Evolutionary conservation across 2,888 invertebrate species (phyloP).

Genomic region (Dascillus cervinus): DNA sequence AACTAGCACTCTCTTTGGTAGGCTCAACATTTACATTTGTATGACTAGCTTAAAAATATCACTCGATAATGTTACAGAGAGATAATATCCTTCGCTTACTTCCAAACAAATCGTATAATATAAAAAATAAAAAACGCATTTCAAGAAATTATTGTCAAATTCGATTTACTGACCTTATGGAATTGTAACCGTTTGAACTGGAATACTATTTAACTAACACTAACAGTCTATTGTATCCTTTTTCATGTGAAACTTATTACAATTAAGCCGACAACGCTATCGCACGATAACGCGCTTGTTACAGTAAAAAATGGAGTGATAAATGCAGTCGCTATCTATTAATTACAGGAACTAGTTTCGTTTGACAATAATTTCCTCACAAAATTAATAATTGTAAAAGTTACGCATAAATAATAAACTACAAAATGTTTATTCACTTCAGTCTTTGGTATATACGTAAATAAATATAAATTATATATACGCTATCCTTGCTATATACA

Average conservation of each 20-base stretch:
- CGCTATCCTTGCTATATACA: constrained; percentile 17
- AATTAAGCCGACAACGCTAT: background rate
- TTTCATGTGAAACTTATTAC: background rate
- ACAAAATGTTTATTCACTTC: constrained; percentile 21
- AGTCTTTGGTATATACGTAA: constrained; percentile 23
- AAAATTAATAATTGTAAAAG: background rate
- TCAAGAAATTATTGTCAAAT: constrained; percentile 9
- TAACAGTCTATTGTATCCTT: background rate
- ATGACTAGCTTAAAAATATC: constrained; percentile 30
- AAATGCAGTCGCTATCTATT: background rate
- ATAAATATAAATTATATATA: constrained; percentile 21
- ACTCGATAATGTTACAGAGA: no score
- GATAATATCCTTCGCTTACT: no score
- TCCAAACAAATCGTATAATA: no score
- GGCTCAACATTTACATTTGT: constrained; percentile 20
- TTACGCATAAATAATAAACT: constrained; percentile 16
- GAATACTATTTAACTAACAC: background rate
- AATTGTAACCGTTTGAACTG: background rate
- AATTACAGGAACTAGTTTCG: background rate
- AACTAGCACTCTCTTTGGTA: constrained; percentile 24
- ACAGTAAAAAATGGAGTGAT: background rate
- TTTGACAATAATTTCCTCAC: background rate
- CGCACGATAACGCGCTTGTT: background rate
- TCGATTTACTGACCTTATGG: background rate
- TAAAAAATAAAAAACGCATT: background rate